Percentiles rank a stretch among this genome's conserved stretches.
These are phyloP conservation scores for Atta texana DNA, from an alignment of 1,140 invertebrate species.

Conservation along the genomic window DNA sequence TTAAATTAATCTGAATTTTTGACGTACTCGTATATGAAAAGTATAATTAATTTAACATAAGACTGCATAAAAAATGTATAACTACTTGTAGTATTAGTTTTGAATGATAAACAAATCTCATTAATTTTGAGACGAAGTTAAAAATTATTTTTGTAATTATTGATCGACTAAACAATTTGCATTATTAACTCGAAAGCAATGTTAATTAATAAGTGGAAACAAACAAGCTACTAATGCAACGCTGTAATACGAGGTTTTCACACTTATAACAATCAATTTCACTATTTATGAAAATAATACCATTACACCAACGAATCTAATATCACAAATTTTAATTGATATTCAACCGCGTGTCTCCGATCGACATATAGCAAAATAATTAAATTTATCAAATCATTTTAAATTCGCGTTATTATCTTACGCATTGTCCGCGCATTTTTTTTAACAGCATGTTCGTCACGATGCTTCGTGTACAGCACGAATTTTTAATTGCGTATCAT, in stretches of 20 bases:
- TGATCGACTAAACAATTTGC: background rate
- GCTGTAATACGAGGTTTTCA: background rate
- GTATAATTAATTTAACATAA: background rate
- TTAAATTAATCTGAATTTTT: background rate
- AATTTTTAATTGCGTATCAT: conserved; percentile 29
- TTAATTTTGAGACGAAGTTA: conserved; percentile 16
- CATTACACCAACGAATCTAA: background rate
- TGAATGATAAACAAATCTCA: background rate
- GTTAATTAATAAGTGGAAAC: conserved; percentile 34
- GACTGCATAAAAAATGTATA: background rate
- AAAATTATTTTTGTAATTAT: conserved; percentile 8
- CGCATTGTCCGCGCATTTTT: background rate
- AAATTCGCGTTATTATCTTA: background rate
- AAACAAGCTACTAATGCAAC: background rate
- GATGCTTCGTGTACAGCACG: background rate
- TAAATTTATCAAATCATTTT: background rate
- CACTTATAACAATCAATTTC: conserved; percentile 15
- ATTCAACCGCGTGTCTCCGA: background rate
- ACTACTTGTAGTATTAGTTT: background rate
- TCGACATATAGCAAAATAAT: background rate
- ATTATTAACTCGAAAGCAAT: background rate
- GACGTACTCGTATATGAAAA: background rate
- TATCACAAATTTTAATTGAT: conserved; percentile 14
- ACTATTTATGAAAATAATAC: conserved; percentile 18
- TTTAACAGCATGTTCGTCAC: background rate